Percentiles rank a stretch among this genome's conserved stretches.
These are phyloP conservation scores for Leptinotarsa haldemani DNA, from an alignment of 2,888 invertebrate species.

Conservation along the genomic window DNA sequence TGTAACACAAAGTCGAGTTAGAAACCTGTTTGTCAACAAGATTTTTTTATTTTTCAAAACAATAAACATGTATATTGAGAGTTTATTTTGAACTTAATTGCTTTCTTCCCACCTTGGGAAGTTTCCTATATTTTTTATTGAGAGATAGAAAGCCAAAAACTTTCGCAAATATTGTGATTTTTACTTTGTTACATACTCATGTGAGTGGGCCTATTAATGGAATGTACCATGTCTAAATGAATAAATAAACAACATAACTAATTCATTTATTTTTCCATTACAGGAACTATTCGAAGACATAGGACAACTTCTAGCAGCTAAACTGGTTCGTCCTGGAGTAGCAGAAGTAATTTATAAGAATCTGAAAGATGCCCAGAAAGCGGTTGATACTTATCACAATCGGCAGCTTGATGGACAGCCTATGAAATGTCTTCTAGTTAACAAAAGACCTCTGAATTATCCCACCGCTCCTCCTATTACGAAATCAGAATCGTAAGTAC, in stretches of 20 bases:
- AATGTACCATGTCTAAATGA: not conserved
- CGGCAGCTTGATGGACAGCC: conserved; percentile 93
- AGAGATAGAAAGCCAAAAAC: no score
- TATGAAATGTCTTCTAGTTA: conserved; percentile 90
- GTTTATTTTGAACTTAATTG: no score
- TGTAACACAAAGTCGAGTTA: no score
- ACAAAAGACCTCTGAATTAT: conserved; percentile 76
- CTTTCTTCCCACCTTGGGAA: no score
- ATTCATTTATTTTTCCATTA: conserved; percentile 45
- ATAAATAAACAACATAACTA: conserved; percentile 9
- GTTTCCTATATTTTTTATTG: no score
- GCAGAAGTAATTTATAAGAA: conserved; percentile 93
- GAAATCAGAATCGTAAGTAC: conserved; percentile 55
- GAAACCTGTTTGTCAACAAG: no score
- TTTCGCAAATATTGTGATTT: no score
- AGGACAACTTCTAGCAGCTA: conserved; percentile 85
- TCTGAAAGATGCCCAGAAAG: conserved; percentile 86
- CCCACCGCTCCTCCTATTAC: conserved; percentile 68
- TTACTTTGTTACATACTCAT: no score
- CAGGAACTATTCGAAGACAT: conserved; percentile 95
- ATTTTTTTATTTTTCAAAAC: no score
- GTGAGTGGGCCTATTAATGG: not conserved
- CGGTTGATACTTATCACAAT: conserved; percentile 93
- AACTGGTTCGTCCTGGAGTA: conserved; percentile 86
- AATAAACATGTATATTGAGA: no score